These are phyloP conservation scores for Coptotermes formosanus DNA, from an alignment of 1,140 invertebrate species.

Conservation along the genomic window DNA sequence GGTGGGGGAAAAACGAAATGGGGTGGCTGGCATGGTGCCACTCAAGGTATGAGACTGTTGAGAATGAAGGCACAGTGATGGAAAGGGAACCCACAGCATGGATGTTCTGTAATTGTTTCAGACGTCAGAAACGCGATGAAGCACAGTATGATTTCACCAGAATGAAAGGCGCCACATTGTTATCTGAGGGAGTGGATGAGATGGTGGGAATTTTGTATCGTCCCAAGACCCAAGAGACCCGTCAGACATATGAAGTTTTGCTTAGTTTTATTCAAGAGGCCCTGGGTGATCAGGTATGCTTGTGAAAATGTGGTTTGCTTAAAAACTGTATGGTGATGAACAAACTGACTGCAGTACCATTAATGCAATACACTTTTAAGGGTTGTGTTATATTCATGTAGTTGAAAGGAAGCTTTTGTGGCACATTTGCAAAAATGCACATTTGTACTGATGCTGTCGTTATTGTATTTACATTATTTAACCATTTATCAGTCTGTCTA, in stretches of 20 bases:
- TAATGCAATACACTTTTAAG: no score
- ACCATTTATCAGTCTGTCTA: no score
- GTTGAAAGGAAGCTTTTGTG: no score
- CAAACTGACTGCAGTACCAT: no score
- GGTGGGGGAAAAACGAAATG: no score
- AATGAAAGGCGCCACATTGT: slow-evolving; percentile 82
- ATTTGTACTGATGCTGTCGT: no score
- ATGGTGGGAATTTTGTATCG: slow-evolving; percentile 92
- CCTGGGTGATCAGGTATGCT: slow-evolving; percentile 83
- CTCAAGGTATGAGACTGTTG: no score
- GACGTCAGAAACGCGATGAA: slow-evolving; percentile 84
- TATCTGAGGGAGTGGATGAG: slow-evolving; percentile 88
- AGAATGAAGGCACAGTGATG: neutral
- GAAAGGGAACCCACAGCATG: slow-evolving; percentile 34
- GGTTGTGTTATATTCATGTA: no score
- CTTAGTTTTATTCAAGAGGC: slow-evolving; percentile 96
- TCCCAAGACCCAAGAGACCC: slow-evolving; percentile 96
- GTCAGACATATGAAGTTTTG: slow-evolving; percentile 95
- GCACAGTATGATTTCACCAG: slow-evolving; percentile 87
- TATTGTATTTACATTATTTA: no score
- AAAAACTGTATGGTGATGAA: neutral
- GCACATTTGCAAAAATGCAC: no score
- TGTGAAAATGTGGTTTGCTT: neutral
- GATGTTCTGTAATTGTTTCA: slow-evolving; percentile 43
- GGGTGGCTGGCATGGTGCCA: no score